Evolutionary conservation across 2,888 invertebrate species (phyloP), one percentile per base, ranked within the genome.

Genomic region (Campoplex nolae): DNA sequence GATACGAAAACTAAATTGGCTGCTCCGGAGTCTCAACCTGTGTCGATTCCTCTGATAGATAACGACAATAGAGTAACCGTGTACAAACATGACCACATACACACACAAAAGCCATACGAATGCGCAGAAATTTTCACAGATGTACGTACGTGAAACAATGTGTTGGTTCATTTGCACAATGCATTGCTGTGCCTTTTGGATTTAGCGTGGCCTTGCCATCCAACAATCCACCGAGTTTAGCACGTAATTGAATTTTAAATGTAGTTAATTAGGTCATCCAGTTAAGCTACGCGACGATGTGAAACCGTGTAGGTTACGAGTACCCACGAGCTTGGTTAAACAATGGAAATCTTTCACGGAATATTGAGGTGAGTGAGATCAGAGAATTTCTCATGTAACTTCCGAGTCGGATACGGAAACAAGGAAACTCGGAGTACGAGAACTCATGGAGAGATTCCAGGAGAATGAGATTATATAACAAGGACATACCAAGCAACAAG

Each of bases 161-260:
- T 79, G 65, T 58, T 67, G 74, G 75, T 65, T 58, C 80, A 65
- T 77, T 76, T 77, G 76, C 56, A 75, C 87, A 89, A 87, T 87
- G 87, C 85, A 84, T 87, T 88, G 76, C 78, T 80, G 76, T 45
- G 71, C 74, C 73, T 83, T 82, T 83, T 79, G 76, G 85, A 73
- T 85, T 67, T 35, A 62, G 18, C 38, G 23, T 54, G 56, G 28
- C 42, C 58, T 73, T 48, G 67, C 76, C 67, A 48, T 45, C 58
- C 42, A 48, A 38, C 62, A 78, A 82, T 78, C 75, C 87, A 58
- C 76, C 84, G 79, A 68, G 84, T 78, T 85, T 74, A 78, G 51
- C 76, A 73, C 86, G 87, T 93, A 92, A 93, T 93, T 93, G 91
- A 93, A 93, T 93, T 93, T 91, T 91, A 92, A 92, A 93, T 93